These are phyloP conservation scores for Camponotus fellah DNA, from an alignment of 2,888 invertebrate genomes.

Conservation along the genomic window DNA sequence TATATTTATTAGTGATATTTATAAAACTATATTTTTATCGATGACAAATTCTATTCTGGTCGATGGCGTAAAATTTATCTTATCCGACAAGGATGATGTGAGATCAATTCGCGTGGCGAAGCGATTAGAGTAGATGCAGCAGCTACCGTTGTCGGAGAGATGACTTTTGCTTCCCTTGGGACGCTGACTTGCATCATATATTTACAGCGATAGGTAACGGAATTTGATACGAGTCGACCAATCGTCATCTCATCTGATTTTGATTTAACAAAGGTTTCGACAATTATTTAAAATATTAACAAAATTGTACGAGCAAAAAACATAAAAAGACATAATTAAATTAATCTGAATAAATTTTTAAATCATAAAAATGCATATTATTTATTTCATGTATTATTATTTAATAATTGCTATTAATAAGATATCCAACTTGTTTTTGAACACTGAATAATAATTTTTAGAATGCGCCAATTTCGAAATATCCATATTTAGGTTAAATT, in stretches of 20 bases:
- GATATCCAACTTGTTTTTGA: neutral
- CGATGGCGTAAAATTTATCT: neutral
- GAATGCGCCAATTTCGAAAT: neutral
- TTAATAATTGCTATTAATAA: constrained; percentile 6
- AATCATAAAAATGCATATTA: neutral
- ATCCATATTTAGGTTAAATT: neutral
- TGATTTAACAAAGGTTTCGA: neutral
- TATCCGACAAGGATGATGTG: neutral
- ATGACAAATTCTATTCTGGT: neutral
- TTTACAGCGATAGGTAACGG: constrained; percentile 39
- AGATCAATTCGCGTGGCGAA: constrained; percentile 12
- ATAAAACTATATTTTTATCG: neutral
- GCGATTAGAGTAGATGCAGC: constrained; percentile 10
- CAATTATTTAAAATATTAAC: neutral
- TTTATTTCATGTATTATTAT: neutral
- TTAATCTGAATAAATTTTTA: neutral
- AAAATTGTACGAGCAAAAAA: neutral
- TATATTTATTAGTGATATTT: neutral
- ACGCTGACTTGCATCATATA: constrained; percentile 44
- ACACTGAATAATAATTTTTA: neutral
- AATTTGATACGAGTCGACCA: neutral
- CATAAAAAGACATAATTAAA: neutral
- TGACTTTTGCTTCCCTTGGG: neutral
- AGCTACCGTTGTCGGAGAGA: constrained; percentile 43
- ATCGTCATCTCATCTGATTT: constrained; percentile 21